Base-by-base conservation (phyloP, 92 coral and sea anemone genomes). In the Phenganax marumi region DNA sequence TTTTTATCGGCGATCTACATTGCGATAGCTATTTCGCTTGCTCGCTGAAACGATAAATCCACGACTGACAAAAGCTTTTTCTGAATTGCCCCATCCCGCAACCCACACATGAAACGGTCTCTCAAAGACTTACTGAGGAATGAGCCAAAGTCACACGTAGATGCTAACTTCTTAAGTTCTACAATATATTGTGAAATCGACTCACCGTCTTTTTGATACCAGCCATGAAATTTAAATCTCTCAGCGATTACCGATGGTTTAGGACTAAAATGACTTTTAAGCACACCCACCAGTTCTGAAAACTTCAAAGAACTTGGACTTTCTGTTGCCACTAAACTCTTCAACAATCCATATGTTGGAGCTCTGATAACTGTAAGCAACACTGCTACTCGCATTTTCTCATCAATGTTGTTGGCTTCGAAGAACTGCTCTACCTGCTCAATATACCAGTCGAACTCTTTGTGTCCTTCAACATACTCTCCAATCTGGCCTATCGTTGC, bases 231-330 rank as follows among this genome's bases (percentile, higher is more conserved):
- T 53, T 77, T 77, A 57, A 76, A 82, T 3, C 84, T 82, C 72
- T 82, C 84, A 21, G 82, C 62, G 16, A 79, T 79, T 19, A 80
- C 80, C 12, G 63, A 75, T 23, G 86, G 86, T 46, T 83, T 83
- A n/a, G 79, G 85, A 14, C 61, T 51, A 50, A 69, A 81, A 52
- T 70, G 83, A 19, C 52, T 50, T 68, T 49, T 69, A n/a, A 69
- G n/a, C n/a, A n/a, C n/a, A n/a, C n/a, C n/a, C n/a, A n/a, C n/a
- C n/a, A n/a, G n/a, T n/a, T n/a, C n/a, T 52, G 62, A 25, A 11
- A 33, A 50, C n/a, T 66, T 21, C 46, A 18, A 68, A 18, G 56
- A 26, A 5, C 55, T 68, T 51, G 85, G 82, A 43, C 51, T 39
- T 18, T 39, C 43, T 24, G 84, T 64, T 22, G 83, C 76, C 13